These are phyloP conservation scores for Ophion slaviceki DNA, from an alignment of 2,888 invertebrate genomes.

Conservation along the genomic window DNA sequence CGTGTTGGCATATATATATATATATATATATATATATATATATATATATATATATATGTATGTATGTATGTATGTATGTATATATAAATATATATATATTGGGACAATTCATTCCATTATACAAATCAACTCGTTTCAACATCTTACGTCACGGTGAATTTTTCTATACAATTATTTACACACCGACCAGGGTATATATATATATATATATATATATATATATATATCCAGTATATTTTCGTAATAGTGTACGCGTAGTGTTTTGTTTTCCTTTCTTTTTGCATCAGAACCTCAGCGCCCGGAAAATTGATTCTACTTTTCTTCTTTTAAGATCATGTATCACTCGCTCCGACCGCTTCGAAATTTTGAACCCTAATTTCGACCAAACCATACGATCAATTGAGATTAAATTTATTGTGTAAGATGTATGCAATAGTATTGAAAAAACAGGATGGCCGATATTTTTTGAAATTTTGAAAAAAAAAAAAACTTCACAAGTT, in stretches of 20 bases:
- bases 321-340: neutral
- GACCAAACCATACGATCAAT: no score
- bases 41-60: no score
- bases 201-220: neutral
- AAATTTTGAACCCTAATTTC: no score
- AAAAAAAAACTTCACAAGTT: no score
- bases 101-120: constrained; percentile 55
- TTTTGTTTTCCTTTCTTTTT: neutral
- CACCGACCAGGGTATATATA: constrained; percentile 63
- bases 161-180: constrained; percentile 81
- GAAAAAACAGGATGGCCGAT: no score
- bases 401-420: no score
- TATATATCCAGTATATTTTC: constrained; percentile 34
- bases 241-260: neutral
- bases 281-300: neutral
- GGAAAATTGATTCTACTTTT: neutral
- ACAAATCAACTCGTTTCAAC: constrained; percentile 61
- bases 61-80: neutral
- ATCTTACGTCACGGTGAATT: constrained; percentile 59
- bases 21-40: no score
- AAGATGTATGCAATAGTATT: no score
- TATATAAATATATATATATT: constrained; percentile 9
- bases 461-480: no score
- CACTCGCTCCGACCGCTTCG: no score
- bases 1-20: neutral